Evolutionary conservation across 2,797 vertebrate species (phyloP).

Genomic region (Enteromius anoplus): DNA sequence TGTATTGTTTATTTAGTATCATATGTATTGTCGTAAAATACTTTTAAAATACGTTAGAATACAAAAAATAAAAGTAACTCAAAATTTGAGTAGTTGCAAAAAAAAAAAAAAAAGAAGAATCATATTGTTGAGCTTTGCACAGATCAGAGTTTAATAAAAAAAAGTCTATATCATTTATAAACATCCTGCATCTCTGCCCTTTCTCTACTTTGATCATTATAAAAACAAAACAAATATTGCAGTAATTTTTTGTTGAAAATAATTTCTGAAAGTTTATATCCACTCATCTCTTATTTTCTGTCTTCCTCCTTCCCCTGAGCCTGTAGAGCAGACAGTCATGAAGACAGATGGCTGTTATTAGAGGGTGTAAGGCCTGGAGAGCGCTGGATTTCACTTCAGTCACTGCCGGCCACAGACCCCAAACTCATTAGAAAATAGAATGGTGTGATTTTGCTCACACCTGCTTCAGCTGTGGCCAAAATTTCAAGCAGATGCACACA

Average conservation of each 20-base stretch:
- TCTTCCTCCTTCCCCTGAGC: constrained; percentile 61
- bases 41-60: not conserved
- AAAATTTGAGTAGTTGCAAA: not conserved
- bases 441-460: constrained; percentile 49
- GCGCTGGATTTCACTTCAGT: constrained; percentile 46
- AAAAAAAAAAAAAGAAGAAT: not conserved
- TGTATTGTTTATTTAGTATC: not conserved
- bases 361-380: constrained; percentile 48
- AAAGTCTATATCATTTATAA: not conserved
- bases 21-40: not conserved
- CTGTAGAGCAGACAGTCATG: constrained; percentile 74
- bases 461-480: constrained; percentile 32
- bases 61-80: not conserved
- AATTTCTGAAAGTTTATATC: not conserved
- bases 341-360: constrained; percentile 77
- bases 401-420: constrained; percentile 32
- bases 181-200: not conserved
- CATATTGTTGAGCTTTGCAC: not conserved
- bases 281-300: not conserved
- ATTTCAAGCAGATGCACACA: constrained; percentile 15
- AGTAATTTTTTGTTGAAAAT: constrained; percentile 1
- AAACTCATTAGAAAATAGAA: constrained; percentile 46
- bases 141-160: not conserved
- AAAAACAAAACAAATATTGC: constrained; percentile 8
- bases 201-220: not conserved